Conservation (phyloP, 1,140 invertebrate genomes). For the Conus ventricosus region DNA sequence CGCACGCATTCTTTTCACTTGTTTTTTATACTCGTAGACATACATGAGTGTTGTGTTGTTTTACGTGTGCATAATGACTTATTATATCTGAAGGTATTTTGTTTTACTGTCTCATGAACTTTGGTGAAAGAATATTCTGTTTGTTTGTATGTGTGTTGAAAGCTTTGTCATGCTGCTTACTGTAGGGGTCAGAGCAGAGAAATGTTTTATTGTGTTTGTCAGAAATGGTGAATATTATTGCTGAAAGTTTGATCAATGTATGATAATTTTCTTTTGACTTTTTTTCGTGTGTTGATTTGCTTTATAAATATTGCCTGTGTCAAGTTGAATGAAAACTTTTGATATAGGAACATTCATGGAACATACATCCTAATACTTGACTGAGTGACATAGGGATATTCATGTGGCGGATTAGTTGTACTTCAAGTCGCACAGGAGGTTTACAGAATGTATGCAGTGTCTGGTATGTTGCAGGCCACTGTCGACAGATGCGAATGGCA, state of each 20-base stretch:
- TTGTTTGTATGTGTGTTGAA: background rate
- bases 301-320: too few relatives aligned
- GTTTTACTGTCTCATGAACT: background rate
- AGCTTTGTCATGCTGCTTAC: too few relatives aligned
- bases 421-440: background rate
- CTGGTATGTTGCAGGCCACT: conserved; percentile 55
- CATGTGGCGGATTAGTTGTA: background rate
- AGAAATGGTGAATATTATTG: background rate
- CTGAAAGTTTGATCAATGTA: background rate
- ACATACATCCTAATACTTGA: too few relatives aligned
- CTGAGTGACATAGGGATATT: too few relatives aligned
- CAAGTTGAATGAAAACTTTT: too few relatives aligned
- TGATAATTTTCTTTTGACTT: background rate
- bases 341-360: too few relatives aligned
- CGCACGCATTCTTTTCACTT: background rate
- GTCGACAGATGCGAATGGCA: conserved; percentile 63
- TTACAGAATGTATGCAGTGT: conserved; percentile 9
- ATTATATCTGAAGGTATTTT: background rate
- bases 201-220: too few relatives aligned
- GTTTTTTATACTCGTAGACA: too few relatives aligned
- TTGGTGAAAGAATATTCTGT: background rate
- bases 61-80: too few relatives aligned
- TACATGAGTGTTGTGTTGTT: too few relatives aligned
- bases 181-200: too few relatives aligned
- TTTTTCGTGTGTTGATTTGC: background rate